Evolutionary conservation across 2,888 invertebrate species (phyloP).

Genomic region (Agrypnus murinus): DNA sequence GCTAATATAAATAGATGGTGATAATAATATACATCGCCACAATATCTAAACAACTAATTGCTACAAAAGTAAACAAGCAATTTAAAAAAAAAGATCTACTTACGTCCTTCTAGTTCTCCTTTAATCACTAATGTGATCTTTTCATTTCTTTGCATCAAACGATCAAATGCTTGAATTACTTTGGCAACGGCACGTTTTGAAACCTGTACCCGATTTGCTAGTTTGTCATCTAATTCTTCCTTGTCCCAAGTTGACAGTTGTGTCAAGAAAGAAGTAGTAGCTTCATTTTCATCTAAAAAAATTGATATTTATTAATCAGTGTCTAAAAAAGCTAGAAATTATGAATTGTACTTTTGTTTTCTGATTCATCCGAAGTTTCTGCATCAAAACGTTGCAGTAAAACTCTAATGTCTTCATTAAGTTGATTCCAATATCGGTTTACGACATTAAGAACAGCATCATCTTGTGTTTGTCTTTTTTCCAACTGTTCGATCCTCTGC

Average conservation of each 20-base stretch:
- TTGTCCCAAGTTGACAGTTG: constrained; percentile 98
- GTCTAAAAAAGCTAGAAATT: neutral
- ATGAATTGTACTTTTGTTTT: constrained; percentile 88
- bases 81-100: constrained; percentile 55
- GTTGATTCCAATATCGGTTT: constrained; percentile 96
- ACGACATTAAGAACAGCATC: constrained; percentile 98
- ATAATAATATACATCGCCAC: no score
- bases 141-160: constrained; percentile 95
- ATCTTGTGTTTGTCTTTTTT: constrained; percentile 96
- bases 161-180: constrained; percentile 96
- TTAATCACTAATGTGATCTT: constrained; percentile 93
- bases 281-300: constrained; percentile 92
- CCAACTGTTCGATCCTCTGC: constrained; percentile 94
- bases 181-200: constrained; percentile 97
- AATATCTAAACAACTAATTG: no score
- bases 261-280: constrained; percentile 96
- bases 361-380: constrained; percentile 96
- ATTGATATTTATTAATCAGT: constrained; percentile 22
- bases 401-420: constrained; percentile 97
- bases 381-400: constrained; percentile 97
- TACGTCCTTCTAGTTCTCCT: constrained; percentile 84
- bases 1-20: no score
- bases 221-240: constrained; percentile 95
- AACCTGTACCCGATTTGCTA: constrained; percentile 96
- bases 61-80: no score